Base-by-base conservation (phyloP, 1,140 invertebrate species). In the Platyscapa corneri region DNA sequence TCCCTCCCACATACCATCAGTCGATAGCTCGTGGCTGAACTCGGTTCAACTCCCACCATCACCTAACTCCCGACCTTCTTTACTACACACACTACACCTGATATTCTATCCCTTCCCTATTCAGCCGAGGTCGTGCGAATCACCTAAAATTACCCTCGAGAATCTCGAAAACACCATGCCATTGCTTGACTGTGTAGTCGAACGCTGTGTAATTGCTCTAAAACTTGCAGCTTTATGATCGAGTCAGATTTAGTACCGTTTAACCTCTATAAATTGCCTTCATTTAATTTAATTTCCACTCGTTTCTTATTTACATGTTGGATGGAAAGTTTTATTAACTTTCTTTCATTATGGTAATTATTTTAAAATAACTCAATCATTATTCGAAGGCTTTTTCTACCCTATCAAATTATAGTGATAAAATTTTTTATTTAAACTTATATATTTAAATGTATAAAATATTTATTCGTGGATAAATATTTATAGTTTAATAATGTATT, bases 1-100 rank as follows among this genome's bases (percentile, higher is more conserved):
- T 91, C 89, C 90, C 90, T 90, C 89, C 90, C 90, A 92, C 89
- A 92, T 91, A 90, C 90, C 89, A 91, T 91, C 91, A 92, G 91
- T 92, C 91, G 91, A 92, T 92, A 92, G 91, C 91, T 90, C 88
- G 88, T 87, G 89, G 91, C 89, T 89, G 89, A 81, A 87, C 87
- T 89, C 88, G 53, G 70, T 87, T 74, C 87, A 34, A 32, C 39
- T 60, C 0, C 53, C 27, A 42, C 80, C 72, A 39, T 0, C 27
- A 0, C 72, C 72, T 64, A 8, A 18, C n/a, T 87, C 76, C 86
- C 84, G 77, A 56, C 81, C 85, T 80, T 85, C 77, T 83, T 83
- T 32, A 72, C 82, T 27, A 74, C 70, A 79, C 78, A 67, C n/a
- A 86, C 76, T 42, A 86, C 83, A 88, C 84, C 88, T 86, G 87